A percentile compares a stretch with the other conserved stretches of the same genome.
phyloP scores from a whole-genome alignment of 2,888 invertebrate species.

The Bibio marci region DNA sequence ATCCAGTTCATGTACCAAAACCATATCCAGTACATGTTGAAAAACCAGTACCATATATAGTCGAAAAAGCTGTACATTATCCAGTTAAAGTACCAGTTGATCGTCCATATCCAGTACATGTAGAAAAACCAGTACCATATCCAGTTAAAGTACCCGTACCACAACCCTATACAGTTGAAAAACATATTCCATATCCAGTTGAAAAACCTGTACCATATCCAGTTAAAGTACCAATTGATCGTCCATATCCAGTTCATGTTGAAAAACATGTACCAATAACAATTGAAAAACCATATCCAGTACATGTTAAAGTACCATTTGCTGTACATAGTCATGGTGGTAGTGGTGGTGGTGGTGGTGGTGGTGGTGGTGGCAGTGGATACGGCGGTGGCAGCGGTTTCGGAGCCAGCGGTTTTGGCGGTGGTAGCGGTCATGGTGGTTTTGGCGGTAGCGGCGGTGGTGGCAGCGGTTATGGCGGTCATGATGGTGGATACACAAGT shows the following conservation, averaged over 20 bases:
- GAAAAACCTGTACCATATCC: slow-evolving; percentile 19
- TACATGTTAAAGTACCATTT: slow-evolving; percentile 27
- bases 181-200: slow-evolving; percentile 39
- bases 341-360: slow-evolving; percentile 13
- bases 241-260: slow-evolving; percentile 52
- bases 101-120: slow-evolving; percentile 39
- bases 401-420: neutral
- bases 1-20: slow-evolving; percentile 41
- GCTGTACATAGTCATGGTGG: neutral
- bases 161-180: slow-evolving; percentile 42
- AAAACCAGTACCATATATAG: slow-evolving; percentile 54
- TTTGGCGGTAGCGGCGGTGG: neutral
- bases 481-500: slow-evolving; percentile 31
- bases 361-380: neutral
- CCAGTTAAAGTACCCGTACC: slow-evolving; percentile 43
- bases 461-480: too few species aligned
- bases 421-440: slow-evolving; percentile 8
- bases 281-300: neutral
- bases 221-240: slow-evolving; percentile 43
- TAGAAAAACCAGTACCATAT: slow-evolving; percentile 32
- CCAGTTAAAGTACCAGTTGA: slow-evolving; percentile 35
- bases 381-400: slow-evolving; percentile 7
- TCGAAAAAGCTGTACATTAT: slow-evolving; percentile 46
- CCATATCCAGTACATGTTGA: slow-evolving; percentile 41
- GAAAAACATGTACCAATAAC: slow-evolving; percentile 30